Conservation (phyloP, 1,140 invertebrate genomes). For the Drosophila kanapiae region DNA sequence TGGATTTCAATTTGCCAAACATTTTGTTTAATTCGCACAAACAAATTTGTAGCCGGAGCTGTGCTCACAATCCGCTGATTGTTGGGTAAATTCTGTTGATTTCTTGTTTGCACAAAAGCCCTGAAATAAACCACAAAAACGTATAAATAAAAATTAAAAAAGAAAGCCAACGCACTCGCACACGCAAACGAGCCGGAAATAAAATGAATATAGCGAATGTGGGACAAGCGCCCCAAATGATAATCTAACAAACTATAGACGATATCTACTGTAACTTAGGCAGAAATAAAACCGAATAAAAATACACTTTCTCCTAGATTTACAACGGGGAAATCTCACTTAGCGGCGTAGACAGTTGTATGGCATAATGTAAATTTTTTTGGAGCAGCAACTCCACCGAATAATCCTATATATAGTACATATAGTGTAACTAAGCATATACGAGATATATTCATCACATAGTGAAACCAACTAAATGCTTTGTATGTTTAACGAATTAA, state of each 20-base stretch:
- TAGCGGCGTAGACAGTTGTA: conserved; percentile 31
- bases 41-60: conserved; percentile 23
- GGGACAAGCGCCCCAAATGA: conserved; percentile 20
- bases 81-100: conserved; percentile 43
- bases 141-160: neutral
- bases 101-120: conserved; percentile 34
- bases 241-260: conserved; percentile 24
- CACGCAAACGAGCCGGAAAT: conserved; percentile 6
- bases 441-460: conserved; percentile 42
- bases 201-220: neutral
- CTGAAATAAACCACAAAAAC: conserved; percentile 6
- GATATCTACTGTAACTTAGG: conserved; percentile 35
- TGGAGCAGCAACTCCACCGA: conserved; percentile 39
- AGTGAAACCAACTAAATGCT: conserved; percentile 56
- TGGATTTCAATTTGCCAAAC: conserved; percentile 48
- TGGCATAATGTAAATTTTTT: conserved; percentile 38
- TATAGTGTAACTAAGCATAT: conserved; percentile 34
- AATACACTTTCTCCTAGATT: neutral
- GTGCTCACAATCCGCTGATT: conserved; percentile 40
- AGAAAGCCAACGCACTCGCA: neutral
- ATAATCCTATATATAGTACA: conserved; percentile 53
- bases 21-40: conserved; percentile 46
- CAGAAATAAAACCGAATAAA: neutral
- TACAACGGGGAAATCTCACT: conserved; percentile 6
- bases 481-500: conserved; percentile 55